A percentile compares a stretch with the other conserved stretches of the same genome.
Conservation (phyloP, 2,888 invertebrate genomes). For the Rhorus exstirpatorius region DNA sequence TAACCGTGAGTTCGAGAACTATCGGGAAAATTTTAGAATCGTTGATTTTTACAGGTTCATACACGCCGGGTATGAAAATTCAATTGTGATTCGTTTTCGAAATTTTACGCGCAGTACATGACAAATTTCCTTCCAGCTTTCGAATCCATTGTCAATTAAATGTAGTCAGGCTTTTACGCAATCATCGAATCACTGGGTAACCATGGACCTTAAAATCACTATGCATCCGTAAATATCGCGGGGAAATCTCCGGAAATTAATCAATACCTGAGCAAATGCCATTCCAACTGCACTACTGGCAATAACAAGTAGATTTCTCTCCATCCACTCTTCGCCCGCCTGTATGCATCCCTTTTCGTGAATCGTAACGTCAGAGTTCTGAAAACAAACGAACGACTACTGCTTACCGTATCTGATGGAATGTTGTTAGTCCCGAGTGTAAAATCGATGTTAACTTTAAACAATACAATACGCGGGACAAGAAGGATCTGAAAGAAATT, state of each 20-base stretch:
- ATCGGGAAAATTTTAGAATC: too few species aligned
- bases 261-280: conserved; percentile 96
- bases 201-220: neutral
- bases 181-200: neutral
- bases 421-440: conserved; percentile 59
- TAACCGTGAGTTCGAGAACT: too few species aligned
- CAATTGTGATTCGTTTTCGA: too few species aligned
- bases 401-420: conserved; percentile 75
- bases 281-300: conserved; percentile 95
- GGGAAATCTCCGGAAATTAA: conserved; percentile 34
- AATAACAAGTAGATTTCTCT: conserved; percentile 96
- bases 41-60: too few species aligned
- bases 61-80: too few species aligned
- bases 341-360: conserved; percentile 98
- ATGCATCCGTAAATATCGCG: neutral
- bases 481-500: neutral
- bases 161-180: neutral
- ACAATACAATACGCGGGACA: neutral
- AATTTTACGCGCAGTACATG: too few species aligned
- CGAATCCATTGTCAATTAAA: neutral
- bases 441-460: conserved; percentile 28
- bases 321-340: conserved; percentile 98
- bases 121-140: too few species aligned
- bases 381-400: conserved; percentile 79
- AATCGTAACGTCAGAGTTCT: conserved; percentile 93